These are phyloP conservation scores for Thermophis baileyi DNA, from an alignment of 2,113 vertebrate species.

Conservation along the genomic window DNA sequence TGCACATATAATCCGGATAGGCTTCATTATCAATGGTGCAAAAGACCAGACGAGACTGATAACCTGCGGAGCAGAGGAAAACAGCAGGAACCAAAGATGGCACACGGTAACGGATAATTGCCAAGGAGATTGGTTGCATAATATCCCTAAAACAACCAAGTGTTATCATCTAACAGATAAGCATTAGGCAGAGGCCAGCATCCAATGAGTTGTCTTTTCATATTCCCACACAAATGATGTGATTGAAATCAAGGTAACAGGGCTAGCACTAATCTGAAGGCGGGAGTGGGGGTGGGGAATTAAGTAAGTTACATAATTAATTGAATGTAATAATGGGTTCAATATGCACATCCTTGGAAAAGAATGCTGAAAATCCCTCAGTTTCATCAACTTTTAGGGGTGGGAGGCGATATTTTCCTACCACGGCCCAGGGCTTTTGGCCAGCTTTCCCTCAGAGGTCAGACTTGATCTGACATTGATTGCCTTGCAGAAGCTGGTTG, in stretches of 20 bases:
- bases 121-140: neutral
- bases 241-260: neutral
- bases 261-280: neutral
- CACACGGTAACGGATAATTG: neutral
- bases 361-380: neutral
- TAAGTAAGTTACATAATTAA: neutral
- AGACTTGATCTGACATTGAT: neutral
- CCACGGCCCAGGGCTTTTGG: neutral
- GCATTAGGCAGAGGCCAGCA: neutral
- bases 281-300: neutral
- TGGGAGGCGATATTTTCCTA: neutral
- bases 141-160: neutral
- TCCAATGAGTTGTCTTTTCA: neutral
- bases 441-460: neutral
- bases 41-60: conserved; percentile 86
- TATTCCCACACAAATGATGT: neutral
- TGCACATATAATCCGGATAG: conserved; percentile 85
- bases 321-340: neutral
- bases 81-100: neutral
- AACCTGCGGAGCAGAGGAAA: conserved; percentile 70
- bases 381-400: neutral
- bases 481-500: neutral
- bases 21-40: conserved; percentile 87
- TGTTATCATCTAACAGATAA: neutral
- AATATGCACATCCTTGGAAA: neutral